phyloP scores from a whole-genome alignment of 2,797 vertebrate genomes.

The Pogoniulus pusillus region DNA sequence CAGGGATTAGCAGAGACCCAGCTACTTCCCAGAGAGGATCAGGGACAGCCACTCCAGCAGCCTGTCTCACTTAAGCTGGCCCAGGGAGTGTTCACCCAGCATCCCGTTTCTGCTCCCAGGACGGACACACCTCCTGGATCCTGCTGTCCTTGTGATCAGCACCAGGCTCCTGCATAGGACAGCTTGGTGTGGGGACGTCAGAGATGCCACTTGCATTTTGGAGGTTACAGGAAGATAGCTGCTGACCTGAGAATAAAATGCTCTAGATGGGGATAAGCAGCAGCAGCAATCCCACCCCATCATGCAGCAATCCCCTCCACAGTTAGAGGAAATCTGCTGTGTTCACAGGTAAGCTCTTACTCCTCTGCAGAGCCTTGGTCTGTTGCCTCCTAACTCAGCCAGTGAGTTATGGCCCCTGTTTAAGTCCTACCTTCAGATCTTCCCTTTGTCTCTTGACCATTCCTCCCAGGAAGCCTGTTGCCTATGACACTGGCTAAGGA shows the following conservation, averaged over 20 bases:
- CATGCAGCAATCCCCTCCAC: not conserved
- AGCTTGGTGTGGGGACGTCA: not conserved
- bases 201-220: fast-evolving
- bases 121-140: not conserved
- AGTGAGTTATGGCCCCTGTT: not conserved
- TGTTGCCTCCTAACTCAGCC: not conserved
- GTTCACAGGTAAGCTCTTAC: not conserved
- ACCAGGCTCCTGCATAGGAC: fast-evolving
- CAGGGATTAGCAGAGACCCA: not conserved
- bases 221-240: not conserved
- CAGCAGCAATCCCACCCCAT: not conserved
- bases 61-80: not conserved
- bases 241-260: not conserved
- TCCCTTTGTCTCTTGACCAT: not conserved
- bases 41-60: not conserved
- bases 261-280: not conserved
- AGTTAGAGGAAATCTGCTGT: not conserved
- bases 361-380: not conserved
- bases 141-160: not conserved
- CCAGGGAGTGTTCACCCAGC: not conserved
- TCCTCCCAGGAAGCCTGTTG: not conserved
- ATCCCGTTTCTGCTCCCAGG: not conserved
- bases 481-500: not conserved
- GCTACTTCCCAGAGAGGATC: not conserved
- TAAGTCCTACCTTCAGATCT: not conserved